Percentiles rank a stretch among this genome's conserved stretches.
Conservation (phyloP, 2,888 invertebrate species). For the Bugulina stolonifera region DNA sequence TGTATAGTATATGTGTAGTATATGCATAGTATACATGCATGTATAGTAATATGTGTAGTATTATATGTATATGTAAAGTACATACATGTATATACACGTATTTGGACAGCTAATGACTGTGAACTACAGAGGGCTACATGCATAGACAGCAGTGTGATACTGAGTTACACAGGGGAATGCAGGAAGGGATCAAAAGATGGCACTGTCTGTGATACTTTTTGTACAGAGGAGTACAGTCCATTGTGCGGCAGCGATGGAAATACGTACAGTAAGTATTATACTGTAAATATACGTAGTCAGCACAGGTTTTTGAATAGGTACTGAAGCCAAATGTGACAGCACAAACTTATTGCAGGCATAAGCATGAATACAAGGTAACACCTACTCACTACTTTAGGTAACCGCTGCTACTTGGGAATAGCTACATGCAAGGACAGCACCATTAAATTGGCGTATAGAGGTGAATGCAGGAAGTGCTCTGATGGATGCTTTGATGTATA, state of each 20-base stretch:
- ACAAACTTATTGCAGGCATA: too few relatives aligned
- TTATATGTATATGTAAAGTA: too few relatives aligned
- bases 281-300: too few relatives aligned
- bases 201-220: too few relatives aligned
- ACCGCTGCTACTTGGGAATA: background rate
- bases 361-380: too few relatives aligned
- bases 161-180: background rate
- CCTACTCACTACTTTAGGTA: too few relatives aligned
- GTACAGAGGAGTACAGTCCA: background rate
- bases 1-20: too few relatives aligned
- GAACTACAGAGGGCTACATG: background rate
- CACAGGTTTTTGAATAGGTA: too few relatives aligned
- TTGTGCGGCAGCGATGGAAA: background rate
- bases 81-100: too few relatives aligned
- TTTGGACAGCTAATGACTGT: background rate
- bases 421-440: background rate
- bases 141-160: background rate
- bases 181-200: background rate
- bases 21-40: too few relatives aligned
- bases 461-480: background rate
- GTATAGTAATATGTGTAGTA: too few relatives aligned
- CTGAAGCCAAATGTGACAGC: too few relatives aligned
- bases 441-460: background rate
- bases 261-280: background rate
- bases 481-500: background rate